Evolutionary conservation across 1,140 invertebrate genomes (phyloP).

Genomic region (Pygmarrhopalites habei): DNA sequence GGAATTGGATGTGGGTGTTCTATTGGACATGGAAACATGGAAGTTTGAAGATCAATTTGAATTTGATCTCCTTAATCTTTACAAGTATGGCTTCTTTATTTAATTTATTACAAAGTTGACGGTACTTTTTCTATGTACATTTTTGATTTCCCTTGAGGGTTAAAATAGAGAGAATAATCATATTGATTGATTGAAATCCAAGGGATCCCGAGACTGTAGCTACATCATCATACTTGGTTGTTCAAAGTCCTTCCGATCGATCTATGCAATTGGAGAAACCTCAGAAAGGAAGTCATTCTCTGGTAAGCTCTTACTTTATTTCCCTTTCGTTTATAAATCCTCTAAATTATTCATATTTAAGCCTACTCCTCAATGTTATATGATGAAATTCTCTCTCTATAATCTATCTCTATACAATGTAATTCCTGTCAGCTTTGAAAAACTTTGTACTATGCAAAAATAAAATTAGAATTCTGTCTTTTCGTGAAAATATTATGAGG

Average conservation of each 20-base stretch:
- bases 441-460: neutral
- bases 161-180: neutral
- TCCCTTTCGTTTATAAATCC: too few relatives aligned
- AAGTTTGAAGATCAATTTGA: constrained; percentile 86
- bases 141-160: too few relatives aligned
- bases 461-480: too few relatives aligned
- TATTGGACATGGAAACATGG: constrained; percentile 82
- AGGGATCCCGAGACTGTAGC: constrained; percentile 57
- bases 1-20: constrained; percentile 89
- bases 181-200: constrained; percentile 27
- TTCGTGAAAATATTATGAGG: too few relatives aligned
- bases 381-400: neutral
- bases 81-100: constrained; percentile 50
- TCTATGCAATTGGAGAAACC: constrained; percentile 46
- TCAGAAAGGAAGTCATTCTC: constrained; percentile 38
- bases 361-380: too few relatives aligned
- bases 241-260: constrained; percentile 76
- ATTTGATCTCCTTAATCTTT: constrained; percentile 81
- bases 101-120: neutral
- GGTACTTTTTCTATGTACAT: neutral
- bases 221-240: constrained; percentile 79
- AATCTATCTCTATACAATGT: neutral
- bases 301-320: constrained; percentile 36
- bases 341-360: too few relatives aligned
- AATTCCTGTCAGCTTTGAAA: neutral